Conservation (phyloP, 2,797 vertebrate species). For the Falco berigora region DNA sequence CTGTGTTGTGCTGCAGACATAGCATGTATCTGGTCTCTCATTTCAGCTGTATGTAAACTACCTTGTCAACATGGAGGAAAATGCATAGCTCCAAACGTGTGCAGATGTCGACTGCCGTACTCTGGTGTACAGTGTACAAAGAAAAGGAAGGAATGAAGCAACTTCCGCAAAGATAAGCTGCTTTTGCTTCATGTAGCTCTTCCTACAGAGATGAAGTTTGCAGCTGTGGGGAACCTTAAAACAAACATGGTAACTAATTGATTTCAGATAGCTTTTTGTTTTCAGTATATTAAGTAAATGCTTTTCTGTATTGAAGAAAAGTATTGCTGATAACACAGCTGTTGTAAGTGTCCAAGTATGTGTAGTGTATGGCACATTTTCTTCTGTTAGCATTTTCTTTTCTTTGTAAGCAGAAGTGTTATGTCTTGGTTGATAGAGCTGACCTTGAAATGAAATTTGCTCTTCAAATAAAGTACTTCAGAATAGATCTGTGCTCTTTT, state of each 20-base stretch:
- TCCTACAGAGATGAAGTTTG: not conserved
- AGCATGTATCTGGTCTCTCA: not conserved
- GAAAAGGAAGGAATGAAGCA: slow-evolving; percentile 67
- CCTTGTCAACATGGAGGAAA: slow-evolving; percentile 83
- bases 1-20: not conserved
- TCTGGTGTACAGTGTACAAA: slow-evolving; percentile 78
- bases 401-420: not conserved
- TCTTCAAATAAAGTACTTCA: slow-evolving; percentile 16
- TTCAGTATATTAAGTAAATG: not conserved
- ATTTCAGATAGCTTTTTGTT: not conserved
- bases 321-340: not conserved
- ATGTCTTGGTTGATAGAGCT: not conserved
- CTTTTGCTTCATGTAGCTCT: not conserved
- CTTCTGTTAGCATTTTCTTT: not conserved
- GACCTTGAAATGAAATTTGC: slow-evolving; percentile 20
- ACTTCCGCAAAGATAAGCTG: slow-evolving; percentile 19
- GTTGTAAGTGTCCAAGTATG: not conserved
- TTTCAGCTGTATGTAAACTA: slow-evolving; percentile 76
- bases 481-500: not conserved
- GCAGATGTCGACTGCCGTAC: slow-evolving; percentile 77
- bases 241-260: not conserved
- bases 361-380: not conserved
- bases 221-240: not conserved
- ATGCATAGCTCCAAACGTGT: slow-evolving; percentile 81
- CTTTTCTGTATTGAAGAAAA: not conserved